Base-by-base conservation (phyloP, 37 sponge, comb jelly and placozoan species). In the Halichondria panicea region DNA sequence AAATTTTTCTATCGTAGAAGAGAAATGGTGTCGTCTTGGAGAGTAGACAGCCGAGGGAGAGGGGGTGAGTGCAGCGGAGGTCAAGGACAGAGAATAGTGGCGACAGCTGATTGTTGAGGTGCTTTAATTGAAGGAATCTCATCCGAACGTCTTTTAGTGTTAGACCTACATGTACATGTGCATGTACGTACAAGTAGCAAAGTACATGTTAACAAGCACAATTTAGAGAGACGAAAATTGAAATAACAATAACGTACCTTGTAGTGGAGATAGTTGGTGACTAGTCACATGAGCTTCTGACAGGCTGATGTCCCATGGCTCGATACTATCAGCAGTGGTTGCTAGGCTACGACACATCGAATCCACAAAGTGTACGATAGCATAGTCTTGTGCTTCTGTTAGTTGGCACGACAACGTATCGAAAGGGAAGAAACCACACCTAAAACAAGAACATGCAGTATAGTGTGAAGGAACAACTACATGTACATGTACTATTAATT, bases 1-100 rank as follows among this genome's bases (percentile, higher is more conserved):
- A 55, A 13, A 92, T 78, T 77, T 95, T 95, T 25, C 82, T 68
- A 61, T 95, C 87, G 55, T 92, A 95, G 80, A 92, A 92, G 55
- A 96, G 72, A n/a, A 88, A 32, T 15, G 75, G 52, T 5, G 80
- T 61, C n/a, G 72, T 22, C 18, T 52, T 45, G 4, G 71, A 50
- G 32, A 96, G 72, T 39, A 81, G 74, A 43, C 61, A 50, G 34
- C 88, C 81, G 24, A 88, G 84, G 34, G 90, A 83, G 41, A 73
- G 68, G 13, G 83, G 65, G 77, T 83, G 64, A 18, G 71, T 71
- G 34, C 75, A 66, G 15, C 88, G 72, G 35, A 92, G 74, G 71
- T 88, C 79, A 1, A 96, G 67, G 40, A 84, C 57, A 0, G 88
- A 86, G 0, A 96, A 86, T 8, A 96, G 78, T 18, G 61, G 61